These are phyloP conservation scores for Nothura maculosa DNA, from an alignment of 2,797 vertebrate genomes.

Conservation along the genomic window DNA sequence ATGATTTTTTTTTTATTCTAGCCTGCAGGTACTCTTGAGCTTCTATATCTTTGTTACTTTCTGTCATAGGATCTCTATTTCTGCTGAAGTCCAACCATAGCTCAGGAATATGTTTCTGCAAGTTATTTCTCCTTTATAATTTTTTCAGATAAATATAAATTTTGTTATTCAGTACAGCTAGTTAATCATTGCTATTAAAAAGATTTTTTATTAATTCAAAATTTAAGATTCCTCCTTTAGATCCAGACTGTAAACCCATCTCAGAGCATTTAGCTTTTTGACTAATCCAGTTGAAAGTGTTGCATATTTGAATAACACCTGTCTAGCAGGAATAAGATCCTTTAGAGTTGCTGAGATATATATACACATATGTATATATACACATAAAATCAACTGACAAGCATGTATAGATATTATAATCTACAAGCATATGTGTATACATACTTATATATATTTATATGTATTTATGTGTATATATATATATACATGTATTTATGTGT, in stretches of 20 bases:
- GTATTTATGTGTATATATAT: too few relatives aligned
- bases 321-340: neutral
- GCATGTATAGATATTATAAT: too few relatives aligned
- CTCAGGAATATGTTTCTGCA: neutral
- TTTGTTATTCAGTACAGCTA: neutral
- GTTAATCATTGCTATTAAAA: neutral
- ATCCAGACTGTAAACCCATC: neutral
- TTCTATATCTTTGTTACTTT: neutral
- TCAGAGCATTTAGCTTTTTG: neutral
- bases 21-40: neutral
- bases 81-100: neutral
- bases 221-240: neutral
- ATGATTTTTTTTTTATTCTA: neutral
- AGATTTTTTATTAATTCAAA: neutral
- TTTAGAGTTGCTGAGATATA: neutral
- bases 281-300: neutral
- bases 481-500: too few relatives aligned
- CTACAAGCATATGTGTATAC: too few relatives aligned
- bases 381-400: too few relatives aligned
- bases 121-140: neutral
- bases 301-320: neutral
- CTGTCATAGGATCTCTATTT: neutral
- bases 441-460: too few relatives aligned
- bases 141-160: neutral
- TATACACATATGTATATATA: neutral